Base-by-base conservation (phyloP, 2,113 vertebrate species). In the Notarius quadriscutis region DNA sequence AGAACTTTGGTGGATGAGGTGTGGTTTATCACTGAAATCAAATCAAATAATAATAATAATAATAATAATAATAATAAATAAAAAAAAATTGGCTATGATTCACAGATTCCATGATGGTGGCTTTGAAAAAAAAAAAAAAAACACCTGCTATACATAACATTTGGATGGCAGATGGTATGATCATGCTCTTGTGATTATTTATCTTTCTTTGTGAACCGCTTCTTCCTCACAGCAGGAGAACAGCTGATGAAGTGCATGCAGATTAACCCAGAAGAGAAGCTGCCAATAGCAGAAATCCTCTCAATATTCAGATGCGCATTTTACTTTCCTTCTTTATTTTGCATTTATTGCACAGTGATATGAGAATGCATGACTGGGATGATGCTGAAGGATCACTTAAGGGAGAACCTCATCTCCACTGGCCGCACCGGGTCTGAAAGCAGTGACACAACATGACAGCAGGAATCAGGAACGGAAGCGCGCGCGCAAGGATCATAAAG, bases 181-280 rank as follows among this genome's bases (percentile, higher is more conserved):
- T 62, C 57, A 22, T 27, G 57, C 79, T 81, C 30, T 62, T 81
- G 55, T 34, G 79, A 60, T 60, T 60, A 22, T 41, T 81, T 72
- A 50, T 48, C 5, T 83, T n/a, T 83, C n/a, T 83, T 67, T 83
- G 15, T 67, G 22, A 22, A 41, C 75, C 15, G 12, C n/a, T 78
- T n/a, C 22, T 8, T 17, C 62, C 4, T 67, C 63, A 8, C 81
- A 83, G 50, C 81, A 63, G 22, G 20, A 67, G 48, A 51, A 67
- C 41, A 83, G 81, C 63, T 67, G 62, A 51, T 84, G 63, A 84
- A 84, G 82, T 34, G n/a, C 50, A 55, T 55, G 65, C 30, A 58
- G 69, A 84, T 72, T 34, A 84, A 57, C 79, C 79, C 79, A 14
- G 65, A 57, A 57, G 18, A 84, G 1, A 14, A 84, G 82, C 48